phyloP scores from a whole-genome alignment of 1,140 invertebrate genomes.

The Hyles euphorbiae region DNA sequence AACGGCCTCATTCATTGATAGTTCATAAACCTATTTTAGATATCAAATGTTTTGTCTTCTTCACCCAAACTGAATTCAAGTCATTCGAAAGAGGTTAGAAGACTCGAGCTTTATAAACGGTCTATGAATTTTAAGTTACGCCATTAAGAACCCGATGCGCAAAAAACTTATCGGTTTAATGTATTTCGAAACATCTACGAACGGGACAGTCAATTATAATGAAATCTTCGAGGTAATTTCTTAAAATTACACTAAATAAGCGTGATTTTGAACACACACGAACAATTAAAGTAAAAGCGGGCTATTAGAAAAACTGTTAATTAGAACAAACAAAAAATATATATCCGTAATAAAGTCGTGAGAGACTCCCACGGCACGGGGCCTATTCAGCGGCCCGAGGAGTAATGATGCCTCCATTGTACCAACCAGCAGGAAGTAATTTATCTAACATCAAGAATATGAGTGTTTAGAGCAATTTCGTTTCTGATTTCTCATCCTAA shows the following conservation, averaged over 20 bases:
- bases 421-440: slow-evolving; percentile 69
- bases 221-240: too few species aligned
- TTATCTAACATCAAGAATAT: slow-evolving; percentile 75
- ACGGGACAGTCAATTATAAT: too few species aligned
- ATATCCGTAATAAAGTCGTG: slow-evolving; percentile 73
- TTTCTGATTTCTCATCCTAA: slow-evolving; percentile 68
- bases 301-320: slow-evolving; percentile 69
- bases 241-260: slow-evolving; percentile 7
- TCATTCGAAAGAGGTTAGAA: too few species aligned
- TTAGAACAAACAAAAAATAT: slow-evolving; percentile 73
- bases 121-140: too few species aligned
- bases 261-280: slow-evolving; percentile 16
- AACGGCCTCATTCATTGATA: too few species aligned
- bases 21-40: too few species aligned
- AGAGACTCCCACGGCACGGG: slow-evolving; percentile 63
- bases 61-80: too few species aligned
- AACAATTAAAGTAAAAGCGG: slow-evolving; percentile 72
- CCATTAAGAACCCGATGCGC: too few species aligned
- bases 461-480: slow-evolving; percentile 72
- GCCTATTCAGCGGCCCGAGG: slow-evolving; percentile 53
- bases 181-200: too few species aligned
- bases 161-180: too few species aligned
- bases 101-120: too few species aligned
- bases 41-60: too few species aligned
- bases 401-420: slow-evolving; percentile 72